Percentiles rank a stretch among this genome's conserved stretches.
These are phyloP conservation scores for Parnassius mnemosyne DNA, from an alignment of 2,888 invertebrate genomes.

Conservation along the genomic window DNA sequence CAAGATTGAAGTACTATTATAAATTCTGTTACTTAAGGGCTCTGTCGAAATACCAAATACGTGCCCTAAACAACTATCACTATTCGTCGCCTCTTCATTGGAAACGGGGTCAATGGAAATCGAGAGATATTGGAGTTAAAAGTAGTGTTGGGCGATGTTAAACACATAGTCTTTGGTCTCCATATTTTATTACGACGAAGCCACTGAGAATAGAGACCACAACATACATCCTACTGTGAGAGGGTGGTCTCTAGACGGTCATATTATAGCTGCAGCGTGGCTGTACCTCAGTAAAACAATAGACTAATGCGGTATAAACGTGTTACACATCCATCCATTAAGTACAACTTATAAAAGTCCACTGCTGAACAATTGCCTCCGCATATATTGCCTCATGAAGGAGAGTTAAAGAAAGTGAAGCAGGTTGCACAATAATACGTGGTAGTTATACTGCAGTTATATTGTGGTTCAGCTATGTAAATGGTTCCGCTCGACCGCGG, in stretches of 20 bases:
- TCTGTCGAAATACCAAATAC: constrained; percentile 5
- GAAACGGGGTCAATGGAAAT: constrained; percentile 1
- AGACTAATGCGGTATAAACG: neutral
- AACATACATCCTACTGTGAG: too few relatives aligned
- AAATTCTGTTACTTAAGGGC: neutral
- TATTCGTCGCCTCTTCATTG: neutral
- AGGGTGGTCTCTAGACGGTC: too few relatives aligned
- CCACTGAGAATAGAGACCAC: neutral
- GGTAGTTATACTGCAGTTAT: too few relatives aligned
- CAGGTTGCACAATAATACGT: too few relatives aligned
- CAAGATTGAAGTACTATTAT: neutral
- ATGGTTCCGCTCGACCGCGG: too few relatives aligned
- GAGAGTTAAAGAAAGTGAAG: too few relatives aligned
- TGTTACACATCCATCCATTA: too few relatives aligned
- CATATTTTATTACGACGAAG: neutral
- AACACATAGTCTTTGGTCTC: neutral
- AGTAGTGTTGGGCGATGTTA: neutral
- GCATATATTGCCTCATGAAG: too few relatives aligned
- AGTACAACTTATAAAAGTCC: too few relatives aligned
- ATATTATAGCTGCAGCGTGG: too few relatives aligned
- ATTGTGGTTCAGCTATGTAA: too few relatives aligned
- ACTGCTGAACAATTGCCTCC: too few relatives aligned
- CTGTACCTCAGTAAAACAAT: neutral
- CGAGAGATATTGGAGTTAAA: neutral
- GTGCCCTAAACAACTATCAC: neutral